Evolutionary conservation across 2,888 invertebrate species (phyloP).

Genomic region (Allophyes oxyacanthae): DNA sequence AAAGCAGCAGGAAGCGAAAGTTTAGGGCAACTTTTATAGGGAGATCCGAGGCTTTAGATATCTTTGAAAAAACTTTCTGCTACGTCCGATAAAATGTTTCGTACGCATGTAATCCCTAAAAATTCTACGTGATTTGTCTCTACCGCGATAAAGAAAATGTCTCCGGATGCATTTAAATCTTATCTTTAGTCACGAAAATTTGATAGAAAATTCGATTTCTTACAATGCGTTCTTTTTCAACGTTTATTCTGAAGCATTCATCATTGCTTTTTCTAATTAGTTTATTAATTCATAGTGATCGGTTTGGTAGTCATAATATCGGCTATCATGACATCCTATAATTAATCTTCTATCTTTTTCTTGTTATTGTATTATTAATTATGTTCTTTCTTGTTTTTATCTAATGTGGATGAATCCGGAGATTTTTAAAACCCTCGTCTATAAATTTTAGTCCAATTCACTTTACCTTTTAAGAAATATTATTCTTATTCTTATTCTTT

Average conservation of each 20-base stretch:
- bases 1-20: constrained; percentile 75
- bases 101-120: constrained; percentile 79
- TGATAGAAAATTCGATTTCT: constrained; percentile 26
- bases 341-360: no score
- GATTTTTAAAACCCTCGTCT: no score
- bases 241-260: no score
- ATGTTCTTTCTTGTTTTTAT: no score
- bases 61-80: constrained; percentile 76
- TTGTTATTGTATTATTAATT: no score
- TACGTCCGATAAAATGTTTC: constrained; percentile 82
- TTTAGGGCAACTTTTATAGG: constrained; percentile 76
- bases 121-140: constrained; percentile 82
- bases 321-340: no score
- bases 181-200: constrained; percentile 58
- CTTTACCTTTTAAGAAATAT: no score
- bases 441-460: no score
- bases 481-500: no score
- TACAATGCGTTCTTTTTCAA: constrained; percentile 35
- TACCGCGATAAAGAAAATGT: constrained; percentile 71
- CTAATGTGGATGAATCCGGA: no score
- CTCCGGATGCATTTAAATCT: constrained; percentile 63
- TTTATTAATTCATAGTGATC: no score
- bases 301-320: no score
- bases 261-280: not conserved
- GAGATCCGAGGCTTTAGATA: constrained; percentile 80